Conservation (phyloP, 2,113 vertebrate genomes). For the Coregonus clupeaformis region DNA sequence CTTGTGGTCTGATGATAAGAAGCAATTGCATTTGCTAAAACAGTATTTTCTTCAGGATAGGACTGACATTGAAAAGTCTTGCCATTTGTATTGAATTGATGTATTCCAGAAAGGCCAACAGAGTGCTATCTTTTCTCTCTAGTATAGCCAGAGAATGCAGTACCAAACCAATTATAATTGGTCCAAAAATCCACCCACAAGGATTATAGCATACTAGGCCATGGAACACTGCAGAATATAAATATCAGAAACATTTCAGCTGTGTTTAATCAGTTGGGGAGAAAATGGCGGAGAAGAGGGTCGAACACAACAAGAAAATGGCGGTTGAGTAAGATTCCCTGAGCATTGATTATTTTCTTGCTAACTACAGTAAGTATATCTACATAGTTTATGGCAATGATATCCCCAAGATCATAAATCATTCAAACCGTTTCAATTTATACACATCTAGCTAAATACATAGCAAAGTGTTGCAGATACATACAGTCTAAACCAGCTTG, state of each 20-base stretch:
- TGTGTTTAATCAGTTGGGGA: background rate
- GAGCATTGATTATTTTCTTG: constrained; percentile 7
- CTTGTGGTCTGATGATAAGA: too few species aligned
- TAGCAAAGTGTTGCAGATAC: too few species aligned
- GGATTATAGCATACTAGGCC: background rate
- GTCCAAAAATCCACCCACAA: background rate
- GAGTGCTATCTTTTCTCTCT: background rate
- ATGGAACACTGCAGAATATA: background rate
- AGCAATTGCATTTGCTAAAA: background rate
- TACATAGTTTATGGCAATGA: background rate
- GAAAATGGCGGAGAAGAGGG: background rate
- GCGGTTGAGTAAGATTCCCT: background rate
- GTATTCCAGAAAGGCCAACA: background rate
- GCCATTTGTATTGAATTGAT: background rate
- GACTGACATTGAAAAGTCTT: background rate
- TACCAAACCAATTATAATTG: background rate
- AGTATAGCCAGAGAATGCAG: background rate
- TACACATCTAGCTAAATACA: background rate
- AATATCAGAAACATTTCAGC: background rate
- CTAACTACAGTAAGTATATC: background rate
- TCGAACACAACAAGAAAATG: background rate
- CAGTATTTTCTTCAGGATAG: background rate
- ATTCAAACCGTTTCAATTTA: background rate
- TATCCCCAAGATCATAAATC: background rate
- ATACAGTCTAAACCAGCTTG: background rate